Evolutionary conservation across 1,140 invertebrate genomes (phyloP).

Genomic region (Trichonephila clavata): DNA sequence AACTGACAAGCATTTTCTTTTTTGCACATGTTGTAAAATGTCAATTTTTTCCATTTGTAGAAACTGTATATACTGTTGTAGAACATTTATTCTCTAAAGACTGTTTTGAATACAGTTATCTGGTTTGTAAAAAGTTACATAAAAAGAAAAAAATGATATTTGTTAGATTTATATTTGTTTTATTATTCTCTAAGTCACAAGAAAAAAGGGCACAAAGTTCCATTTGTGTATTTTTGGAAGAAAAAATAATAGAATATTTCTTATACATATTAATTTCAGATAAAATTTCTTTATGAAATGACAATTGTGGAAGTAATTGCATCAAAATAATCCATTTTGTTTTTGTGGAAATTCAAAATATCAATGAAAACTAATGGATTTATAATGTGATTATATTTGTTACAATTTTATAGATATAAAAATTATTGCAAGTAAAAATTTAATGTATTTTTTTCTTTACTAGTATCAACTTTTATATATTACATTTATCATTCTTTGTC

Average conservation of each 20-base stretch:
- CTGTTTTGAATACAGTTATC: background rate
- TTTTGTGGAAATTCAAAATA: too few relatives aligned
- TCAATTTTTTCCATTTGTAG: slow-evolving; percentile 50
- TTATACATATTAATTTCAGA: too few relatives aligned
- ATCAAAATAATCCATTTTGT: too few relatives aligned
- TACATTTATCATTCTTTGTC: too few relatives aligned
- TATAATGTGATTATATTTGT: too few relatives aligned
- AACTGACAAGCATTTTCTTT: background rate
- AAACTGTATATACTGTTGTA: slow-evolving; percentile 49
- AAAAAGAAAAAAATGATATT: background rate
- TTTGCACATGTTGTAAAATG: slow-evolving; percentile 10
- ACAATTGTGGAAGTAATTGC: too few relatives aligned
- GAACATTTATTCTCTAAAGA: slow-evolving; percentile 32
- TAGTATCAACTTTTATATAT: too few relatives aligned
- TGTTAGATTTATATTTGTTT: slow-evolving; percentile 48
- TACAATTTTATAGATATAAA: too few relatives aligned
- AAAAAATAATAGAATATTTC: background rate
- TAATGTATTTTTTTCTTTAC: too few relatives aligned
- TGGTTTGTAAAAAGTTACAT: slow-evolving; percentile 44
- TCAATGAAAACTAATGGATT: too few relatives aligned
- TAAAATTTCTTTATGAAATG: too few relatives aligned
- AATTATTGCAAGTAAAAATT: too few relatives aligned
- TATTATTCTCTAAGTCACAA: slow-evolving; percentile 51
- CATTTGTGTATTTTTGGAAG: background rate
- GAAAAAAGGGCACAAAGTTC: background rate